These are phyloP conservation scores for Schizaphis graminum DNA, from an alignment of 2,888 invertebrate genomes.

Conservation along the genomic window DNA sequence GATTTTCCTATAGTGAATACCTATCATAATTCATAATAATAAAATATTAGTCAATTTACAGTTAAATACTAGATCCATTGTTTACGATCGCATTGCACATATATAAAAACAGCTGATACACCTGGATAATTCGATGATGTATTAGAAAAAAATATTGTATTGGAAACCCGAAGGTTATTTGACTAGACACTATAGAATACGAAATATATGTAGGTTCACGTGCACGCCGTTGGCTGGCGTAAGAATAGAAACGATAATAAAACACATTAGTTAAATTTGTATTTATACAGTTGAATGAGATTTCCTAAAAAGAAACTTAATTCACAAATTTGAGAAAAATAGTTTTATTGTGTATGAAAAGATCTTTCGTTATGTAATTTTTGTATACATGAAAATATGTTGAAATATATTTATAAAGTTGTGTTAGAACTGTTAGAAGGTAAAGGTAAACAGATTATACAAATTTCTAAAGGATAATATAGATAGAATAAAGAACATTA, in stretches of 20 bases:
- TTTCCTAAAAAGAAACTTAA: background rate
- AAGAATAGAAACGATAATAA: background rate
- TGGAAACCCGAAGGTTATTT: background rate
- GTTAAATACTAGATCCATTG: background rate
- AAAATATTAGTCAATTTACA: background rate
- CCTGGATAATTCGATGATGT: background rate
- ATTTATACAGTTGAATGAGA: background rate
- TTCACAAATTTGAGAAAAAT: background rate
- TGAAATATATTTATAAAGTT: background rate
- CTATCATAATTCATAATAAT: no score
- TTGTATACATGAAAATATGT: background rate
- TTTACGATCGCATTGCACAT: background rate
- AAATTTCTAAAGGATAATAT: background rate
- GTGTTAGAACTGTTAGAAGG: background rate
- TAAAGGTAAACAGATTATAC: background rate
- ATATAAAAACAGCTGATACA: background rate
- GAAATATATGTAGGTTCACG: background rate
- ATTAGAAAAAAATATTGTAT: background rate
- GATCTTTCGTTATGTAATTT: background rate
- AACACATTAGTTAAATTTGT: background rate
- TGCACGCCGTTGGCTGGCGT: background rate
- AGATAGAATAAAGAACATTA: no score
- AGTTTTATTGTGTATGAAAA: background rate
- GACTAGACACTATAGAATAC: background rate
- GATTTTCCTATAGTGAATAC: background rate